Evolutionary conservation across 2,113 vertebrate genomes (phyloP).

Genomic region (Symphodus melops): DNA sequence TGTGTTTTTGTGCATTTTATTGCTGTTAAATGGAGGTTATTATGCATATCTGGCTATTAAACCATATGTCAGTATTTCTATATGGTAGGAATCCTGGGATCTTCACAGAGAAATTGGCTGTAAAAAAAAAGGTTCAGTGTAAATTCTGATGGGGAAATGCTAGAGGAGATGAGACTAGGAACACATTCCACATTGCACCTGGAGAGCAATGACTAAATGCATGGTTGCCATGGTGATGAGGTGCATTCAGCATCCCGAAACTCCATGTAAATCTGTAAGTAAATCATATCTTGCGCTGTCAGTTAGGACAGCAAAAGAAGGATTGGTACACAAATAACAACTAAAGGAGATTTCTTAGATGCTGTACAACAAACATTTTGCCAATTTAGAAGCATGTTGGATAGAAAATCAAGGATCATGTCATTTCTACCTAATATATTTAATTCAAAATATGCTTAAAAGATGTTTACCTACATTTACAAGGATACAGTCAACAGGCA

Average conservation of each 20-base stretch:
- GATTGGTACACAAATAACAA: constrained; percentile 1
- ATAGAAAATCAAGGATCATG: not conserved
- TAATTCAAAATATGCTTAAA: too few relatives aligned
- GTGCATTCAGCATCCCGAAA: constrained; percentile 63
- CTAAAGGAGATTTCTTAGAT: not conserved
- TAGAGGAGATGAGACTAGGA: constrained; percentile 28
- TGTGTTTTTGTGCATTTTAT: too few relatives aligned
- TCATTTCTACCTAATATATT: not conserved
- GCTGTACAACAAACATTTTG: not conserved
- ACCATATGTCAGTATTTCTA: too few relatives aligned
- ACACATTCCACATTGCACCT: constrained; percentile 71
- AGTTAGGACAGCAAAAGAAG: constrained; percentile 26
- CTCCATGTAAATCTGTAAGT: constrained; percentile 42
- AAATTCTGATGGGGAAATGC: too few relatives aligned
- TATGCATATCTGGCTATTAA: too few relatives aligned
- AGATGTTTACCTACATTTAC: not conserved
- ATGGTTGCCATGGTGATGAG: constrained; percentile 78
- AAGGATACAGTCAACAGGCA: constrained; percentile 1
- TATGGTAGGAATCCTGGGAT: too few relatives aligned
- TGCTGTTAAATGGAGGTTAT: too few relatives aligned
- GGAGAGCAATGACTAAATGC: constrained; percentile 59
- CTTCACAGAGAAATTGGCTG: too few relatives aligned
- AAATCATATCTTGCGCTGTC: constrained; percentile 42
- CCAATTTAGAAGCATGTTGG: not conserved
- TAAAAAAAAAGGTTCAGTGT: too few relatives aligned